Evolutionary conservation across 2,888 invertebrate species (phyloP).

Genomic region (Catocala sponsa): DNA sequence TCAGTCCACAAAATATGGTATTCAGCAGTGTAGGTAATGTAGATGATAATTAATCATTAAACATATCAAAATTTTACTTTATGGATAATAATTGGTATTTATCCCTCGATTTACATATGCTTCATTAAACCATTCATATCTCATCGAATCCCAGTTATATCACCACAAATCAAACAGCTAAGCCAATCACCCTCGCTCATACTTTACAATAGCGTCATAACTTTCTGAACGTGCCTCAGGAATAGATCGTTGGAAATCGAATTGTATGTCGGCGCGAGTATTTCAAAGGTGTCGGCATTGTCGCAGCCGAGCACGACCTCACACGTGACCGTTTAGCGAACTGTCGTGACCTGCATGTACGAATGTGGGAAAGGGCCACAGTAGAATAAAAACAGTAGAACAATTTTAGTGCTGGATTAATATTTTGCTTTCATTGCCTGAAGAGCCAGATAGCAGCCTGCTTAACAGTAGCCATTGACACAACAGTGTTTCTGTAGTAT

Average conservation of each 20-base stretch:
- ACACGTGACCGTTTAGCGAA: constrained; percentile 60
- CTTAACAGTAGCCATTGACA: too few relatives aligned
- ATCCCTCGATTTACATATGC: too few relatives aligned
- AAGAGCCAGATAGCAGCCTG: too few relatives aligned
- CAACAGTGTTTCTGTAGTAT: too few relatives aligned
- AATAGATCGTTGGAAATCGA: constrained; percentile 34
- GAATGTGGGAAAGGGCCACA: too few relatives aligned
- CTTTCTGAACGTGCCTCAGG: constrained; percentile 5
- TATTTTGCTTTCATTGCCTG: too few relatives aligned
- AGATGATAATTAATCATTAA: too few relatives aligned
- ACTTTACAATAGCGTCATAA: constrained; percentile 4
- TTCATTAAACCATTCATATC: too few relatives aligned
- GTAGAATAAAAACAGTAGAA: constrained; percentile 3
- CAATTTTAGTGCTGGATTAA: not conserved
- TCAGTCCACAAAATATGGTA: too few relatives aligned
- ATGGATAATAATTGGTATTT: too few relatives aligned
- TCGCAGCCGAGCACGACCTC: constrained; percentile 32
- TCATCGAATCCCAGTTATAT: not conserved
- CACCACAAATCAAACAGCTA: not conserved
- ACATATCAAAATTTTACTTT: too few relatives aligned
- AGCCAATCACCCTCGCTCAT: not conserved
- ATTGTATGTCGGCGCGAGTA: constrained; percentile 27
- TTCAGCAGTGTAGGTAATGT: too few relatives aligned
- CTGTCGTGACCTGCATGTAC: constrained; percentile 42
- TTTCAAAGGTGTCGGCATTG: constrained; percentile 42